Evolutionary conservation across 2,797 vertebrate genomes (phyloP).

Genomic region (Cynodonichthys magdalenae): DNA sequence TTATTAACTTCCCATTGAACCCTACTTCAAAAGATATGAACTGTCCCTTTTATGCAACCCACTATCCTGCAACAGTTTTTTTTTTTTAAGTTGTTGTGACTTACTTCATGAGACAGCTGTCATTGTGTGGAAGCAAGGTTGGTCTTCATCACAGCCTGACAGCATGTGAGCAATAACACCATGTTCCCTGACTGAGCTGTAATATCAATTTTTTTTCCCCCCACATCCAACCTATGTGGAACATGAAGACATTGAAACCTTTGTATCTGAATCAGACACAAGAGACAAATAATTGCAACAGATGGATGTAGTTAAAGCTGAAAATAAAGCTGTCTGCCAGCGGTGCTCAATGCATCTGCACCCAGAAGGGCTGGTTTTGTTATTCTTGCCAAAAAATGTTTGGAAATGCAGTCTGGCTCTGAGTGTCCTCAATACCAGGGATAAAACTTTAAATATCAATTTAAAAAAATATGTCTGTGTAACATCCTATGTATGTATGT

Average conservation of each 20-base stretch:
- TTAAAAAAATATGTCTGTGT: too few species aligned
- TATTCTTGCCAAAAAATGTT: background rate
- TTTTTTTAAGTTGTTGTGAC: background rate
- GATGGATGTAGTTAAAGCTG: background rate
- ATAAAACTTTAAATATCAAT: background rate
- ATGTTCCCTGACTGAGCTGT: background rate
- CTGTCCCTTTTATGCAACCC: too few species aligned
- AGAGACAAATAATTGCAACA: background rate
- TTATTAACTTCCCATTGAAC: too few species aligned
- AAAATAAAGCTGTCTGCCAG: background rate
- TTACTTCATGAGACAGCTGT: background rate
- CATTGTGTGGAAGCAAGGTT: background rate
- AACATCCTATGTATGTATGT: too few species aligned
- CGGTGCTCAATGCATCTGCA: background rate
- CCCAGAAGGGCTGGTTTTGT: background rate
- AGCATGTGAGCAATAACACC: background rate
- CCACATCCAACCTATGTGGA: background rate
- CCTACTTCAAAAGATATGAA: too few species aligned
- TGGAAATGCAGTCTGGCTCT: background rate
- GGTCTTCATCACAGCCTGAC: background rate
- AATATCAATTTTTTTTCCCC: background rate
- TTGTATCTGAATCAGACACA: background rate
- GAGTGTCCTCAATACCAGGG: background rate
- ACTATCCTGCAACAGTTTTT: too few species aligned
- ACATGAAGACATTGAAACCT: slow-evolving; percentile 1